These are phyloP conservation scores for Syngnathus typhle DNA, from an alignment of 2,113 vertebrate genomes.

Conservation along the genomic window DNA sequence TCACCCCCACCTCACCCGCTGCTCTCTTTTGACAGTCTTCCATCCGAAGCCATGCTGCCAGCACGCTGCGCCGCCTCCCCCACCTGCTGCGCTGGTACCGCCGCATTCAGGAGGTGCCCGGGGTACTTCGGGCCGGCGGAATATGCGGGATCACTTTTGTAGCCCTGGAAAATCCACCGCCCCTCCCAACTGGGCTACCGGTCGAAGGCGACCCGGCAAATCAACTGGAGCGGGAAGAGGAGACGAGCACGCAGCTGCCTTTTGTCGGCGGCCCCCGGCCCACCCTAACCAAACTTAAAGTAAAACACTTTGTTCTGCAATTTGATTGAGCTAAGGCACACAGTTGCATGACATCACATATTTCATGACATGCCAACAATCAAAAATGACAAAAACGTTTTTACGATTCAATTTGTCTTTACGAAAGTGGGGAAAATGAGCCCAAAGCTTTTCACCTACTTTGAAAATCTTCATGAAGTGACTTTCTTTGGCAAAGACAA, in stretches of 20 bases:
- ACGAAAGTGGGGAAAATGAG: background rate
- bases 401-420: no score
- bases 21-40: slow-evolving; percentile 64
- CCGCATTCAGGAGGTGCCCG: slow-evolving; percentile 82
- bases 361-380: no score
- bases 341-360: no score
- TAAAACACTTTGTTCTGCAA: slow-evolving; percentile 57
- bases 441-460: background rate
- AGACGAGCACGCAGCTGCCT: slow-evolving; percentile 50
- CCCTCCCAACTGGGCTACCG: slow-evolving; percentile 5
- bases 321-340: no score
- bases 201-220: background rate
- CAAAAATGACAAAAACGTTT: no score
- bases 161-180: slow-evolving; percentile 41
- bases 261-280: slow-evolving; percentile 91
- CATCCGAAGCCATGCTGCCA: slow-evolving; percentile 61
- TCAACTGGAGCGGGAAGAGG: slow-evolving; percentile 45
- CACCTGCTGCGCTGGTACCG: slow-evolving; percentile 82
- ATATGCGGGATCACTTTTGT: slow-evolving; percentile 78
- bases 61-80: slow-evolving; percentile 69
- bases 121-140: slow-evolving; percentile 73
- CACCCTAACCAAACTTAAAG: slow-evolving; percentile 91
- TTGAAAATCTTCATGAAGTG: background rate
- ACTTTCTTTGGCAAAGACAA: background rate
- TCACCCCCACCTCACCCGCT: background rate